A percentile compares a stretch with the other conserved stretches of the same genome.
Conservation (phyloP, 2,888 invertebrate species). For the Tanypteryx hageni region DNA sequence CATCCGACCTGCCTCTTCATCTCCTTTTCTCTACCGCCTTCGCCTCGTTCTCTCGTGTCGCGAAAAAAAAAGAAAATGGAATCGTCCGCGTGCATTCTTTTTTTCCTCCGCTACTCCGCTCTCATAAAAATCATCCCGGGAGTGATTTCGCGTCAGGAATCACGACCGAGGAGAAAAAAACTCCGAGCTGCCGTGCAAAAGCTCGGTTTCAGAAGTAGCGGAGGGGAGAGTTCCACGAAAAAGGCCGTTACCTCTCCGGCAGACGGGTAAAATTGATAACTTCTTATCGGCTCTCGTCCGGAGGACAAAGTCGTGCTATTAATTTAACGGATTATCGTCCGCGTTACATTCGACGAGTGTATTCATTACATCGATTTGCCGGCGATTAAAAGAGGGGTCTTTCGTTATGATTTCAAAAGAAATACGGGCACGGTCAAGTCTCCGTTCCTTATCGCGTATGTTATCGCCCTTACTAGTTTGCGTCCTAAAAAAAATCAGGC, state of each 20-base stretch:
- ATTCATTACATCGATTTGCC: background rate
- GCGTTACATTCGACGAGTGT: background rate
- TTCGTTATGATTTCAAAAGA: background rate
- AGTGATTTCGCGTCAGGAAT: background rate
- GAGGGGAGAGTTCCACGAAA: background rate
- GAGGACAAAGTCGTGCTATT: background rate
- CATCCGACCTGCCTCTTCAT: background rate
- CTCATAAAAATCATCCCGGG: background rate
- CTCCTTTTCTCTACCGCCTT: background rate
- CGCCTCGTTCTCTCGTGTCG: background rate
- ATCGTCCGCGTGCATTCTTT: background rate
- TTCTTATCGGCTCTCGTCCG: background rate
- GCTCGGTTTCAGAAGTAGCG: conserved; percentile 31
- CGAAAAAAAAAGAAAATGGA: conserved; percentile 10
- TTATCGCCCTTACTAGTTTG: no score
- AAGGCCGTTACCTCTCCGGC: background rate
- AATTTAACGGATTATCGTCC: background rate
- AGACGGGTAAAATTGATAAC: background rate
- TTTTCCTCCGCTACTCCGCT: background rate
- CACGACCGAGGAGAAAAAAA: background rate
- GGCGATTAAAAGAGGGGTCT: background rate
- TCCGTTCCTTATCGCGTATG: no score
- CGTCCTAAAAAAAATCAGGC: no score
- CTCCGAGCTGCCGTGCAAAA: conserved; percentile 31
- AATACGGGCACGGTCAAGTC: background rate